A percentile compares a stretch with the other conserved stretches of the same genome.
Evolutionary conservation across 2,888 invertebrate genomes (phyloP).

Genomic region (Lochmaea capreae): DNA sequence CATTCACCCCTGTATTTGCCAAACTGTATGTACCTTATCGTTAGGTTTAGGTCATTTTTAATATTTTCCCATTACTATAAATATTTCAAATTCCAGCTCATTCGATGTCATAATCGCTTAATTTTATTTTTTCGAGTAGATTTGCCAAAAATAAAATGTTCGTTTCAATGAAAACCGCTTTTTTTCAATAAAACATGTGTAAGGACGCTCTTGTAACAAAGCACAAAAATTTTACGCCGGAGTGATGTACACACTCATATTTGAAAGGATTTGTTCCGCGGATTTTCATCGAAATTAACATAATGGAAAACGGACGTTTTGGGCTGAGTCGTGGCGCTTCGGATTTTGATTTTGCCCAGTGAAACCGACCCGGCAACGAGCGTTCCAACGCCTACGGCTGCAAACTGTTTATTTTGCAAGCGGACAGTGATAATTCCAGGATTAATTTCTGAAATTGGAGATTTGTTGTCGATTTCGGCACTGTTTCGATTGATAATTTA

Average conservation of each 20-base stretch:
- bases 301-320: slow-evolving; percentile 42
- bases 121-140: no score
- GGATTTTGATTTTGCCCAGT: slow-evolving; percentile 29
- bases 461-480: slow-evolving; percentile 15
- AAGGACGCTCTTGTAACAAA: slow-evolving; percentile 25
- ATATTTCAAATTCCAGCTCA: no score
- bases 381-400: neutral
- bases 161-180: neutral
- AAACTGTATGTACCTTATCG: no score
- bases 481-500: slow-evolving; percentile 24
- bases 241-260: slow-evolving; percentile 13
- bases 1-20: no score
- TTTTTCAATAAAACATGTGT: neutral
- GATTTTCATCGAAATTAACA: slow-evolving; percentile 45
- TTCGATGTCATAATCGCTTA: no score
- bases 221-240: slow-evolving; percentile 41
- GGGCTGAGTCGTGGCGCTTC: slow-evolving; percentile 11
- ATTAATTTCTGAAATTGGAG: slow-evolving; percentile 32
- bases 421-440: slow-evolving; percentile 30
- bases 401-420: slow-evolving; percentile 30
- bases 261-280: slow-evolving; percentile 32
- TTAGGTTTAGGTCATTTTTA: no score
- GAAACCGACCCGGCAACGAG: slow-evolving; percentile 17
- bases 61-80: no score
- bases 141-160: no score